These are phyloP conservation scores for Polydrusus cervinus DNA, from an alignment of 2,888 invertebrate species.

Conservation along the genomic window DNA sequence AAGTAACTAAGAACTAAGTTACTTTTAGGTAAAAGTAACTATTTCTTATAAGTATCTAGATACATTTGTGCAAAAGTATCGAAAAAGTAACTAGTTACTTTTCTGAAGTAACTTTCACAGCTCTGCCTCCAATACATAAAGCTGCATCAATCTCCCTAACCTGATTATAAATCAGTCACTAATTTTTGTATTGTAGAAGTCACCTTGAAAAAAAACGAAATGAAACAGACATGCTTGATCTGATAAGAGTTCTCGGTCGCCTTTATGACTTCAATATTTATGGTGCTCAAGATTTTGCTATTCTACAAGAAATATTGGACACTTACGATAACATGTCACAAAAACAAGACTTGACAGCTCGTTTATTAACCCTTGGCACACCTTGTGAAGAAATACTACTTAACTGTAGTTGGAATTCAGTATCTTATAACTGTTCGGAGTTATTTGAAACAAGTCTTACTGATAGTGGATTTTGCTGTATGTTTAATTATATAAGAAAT, in stretches of 20 bases:
- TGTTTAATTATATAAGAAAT: conserved; percentile 60
- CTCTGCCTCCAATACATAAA: no score
- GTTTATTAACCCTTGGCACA: conserved; percentile 65
- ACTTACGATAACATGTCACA: conserved; percentile 44
- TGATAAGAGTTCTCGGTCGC: conserved; percentile 62
- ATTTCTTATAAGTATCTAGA: no score
- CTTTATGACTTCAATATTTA: conserved; percentile 61
- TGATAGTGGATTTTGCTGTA: conserved; percentile 76
- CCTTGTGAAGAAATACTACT: conserved; percentile 73
- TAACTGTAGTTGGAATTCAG: conserved; percentile 72
- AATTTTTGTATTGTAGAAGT: conserved; percentile 37
- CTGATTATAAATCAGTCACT: no score
- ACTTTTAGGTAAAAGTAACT: no score
- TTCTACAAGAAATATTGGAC: conserved; percentile 57
- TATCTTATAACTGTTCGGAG: conserved; percentile 67
- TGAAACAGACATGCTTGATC: conserved; percentile 41
- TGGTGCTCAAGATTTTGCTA: conserved; percentile 38
- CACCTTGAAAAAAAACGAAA: conserved; percentile 24
- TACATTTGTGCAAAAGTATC: no score
- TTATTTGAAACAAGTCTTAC: conserved; percentile 73
- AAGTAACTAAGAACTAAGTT: no score
- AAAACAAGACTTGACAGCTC: conserved; percentile 22
- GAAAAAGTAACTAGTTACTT: no score
- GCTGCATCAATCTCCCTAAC: no score
- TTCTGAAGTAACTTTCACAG: no score